Conservation (phyloP, 1,140 invertebrate genomes). For the Plectrocnemia conspersa region DNA sequence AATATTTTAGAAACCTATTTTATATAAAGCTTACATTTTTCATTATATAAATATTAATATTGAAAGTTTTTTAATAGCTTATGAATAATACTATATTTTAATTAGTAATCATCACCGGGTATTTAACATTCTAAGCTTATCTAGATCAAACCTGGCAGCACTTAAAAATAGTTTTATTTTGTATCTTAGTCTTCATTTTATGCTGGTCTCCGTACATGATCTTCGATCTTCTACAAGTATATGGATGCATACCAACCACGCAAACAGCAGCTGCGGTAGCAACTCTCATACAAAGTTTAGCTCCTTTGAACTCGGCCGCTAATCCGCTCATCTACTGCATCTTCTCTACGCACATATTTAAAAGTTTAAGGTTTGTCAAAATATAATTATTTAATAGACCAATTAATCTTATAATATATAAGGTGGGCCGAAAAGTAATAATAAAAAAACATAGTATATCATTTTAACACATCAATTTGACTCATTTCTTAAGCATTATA, state of each 20-base stretch:
- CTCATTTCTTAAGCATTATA: neutral
- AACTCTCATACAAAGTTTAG: slow-evolving; percentile 88
- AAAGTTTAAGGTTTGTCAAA: slow-evolving; percentile 74
- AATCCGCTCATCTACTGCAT: slow-evolving; percentile 95
- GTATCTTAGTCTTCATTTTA: slow-evolving; percentile 84
- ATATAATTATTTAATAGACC: slow-evolving; percentile 8
- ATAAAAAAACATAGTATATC: neutral
- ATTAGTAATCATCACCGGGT: neutral
- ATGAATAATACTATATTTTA: slow-evolving; percentile 7
- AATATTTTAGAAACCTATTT: too few species aligned
- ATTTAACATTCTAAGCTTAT: neutral
- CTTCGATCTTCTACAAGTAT: slow-evolving; percentile 89
- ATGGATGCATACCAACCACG: slow-evolving; percentile 73
- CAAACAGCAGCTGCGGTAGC: slow-evolving; percentile 79
- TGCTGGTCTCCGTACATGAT: slow-evolving; percentile 96
- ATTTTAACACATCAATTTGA: neutral
- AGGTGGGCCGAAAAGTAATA: too few species aligned
- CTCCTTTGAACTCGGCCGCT: slow-evolving; percentile 88
- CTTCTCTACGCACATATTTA: slow-evolving; percentile 85
- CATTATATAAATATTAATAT: too few species aligned
- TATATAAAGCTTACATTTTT: too few species aligned
- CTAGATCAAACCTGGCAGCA: neutral
- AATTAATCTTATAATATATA: too few species aligned
- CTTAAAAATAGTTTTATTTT: slow-evolving; percentile 26
- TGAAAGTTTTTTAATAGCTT: too few species aligned